A percentile compares a stretch with the other conserved stretches of the same genome.
phyloP scores from a whole-genome alignment of 2,888 invertebrate genomes.

The Paralinhomoeus sp. region DNA sequence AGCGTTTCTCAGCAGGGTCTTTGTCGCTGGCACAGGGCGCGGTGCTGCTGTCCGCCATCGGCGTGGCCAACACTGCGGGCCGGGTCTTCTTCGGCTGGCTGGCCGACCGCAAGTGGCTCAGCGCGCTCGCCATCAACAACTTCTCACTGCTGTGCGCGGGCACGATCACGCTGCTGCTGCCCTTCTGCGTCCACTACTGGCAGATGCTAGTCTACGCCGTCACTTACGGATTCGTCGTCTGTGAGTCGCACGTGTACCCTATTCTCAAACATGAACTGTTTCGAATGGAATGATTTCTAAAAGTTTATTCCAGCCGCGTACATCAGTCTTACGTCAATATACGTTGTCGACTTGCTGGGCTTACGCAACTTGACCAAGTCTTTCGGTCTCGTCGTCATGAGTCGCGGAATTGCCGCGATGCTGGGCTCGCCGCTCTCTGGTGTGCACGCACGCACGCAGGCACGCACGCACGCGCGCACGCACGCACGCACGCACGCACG shows the following conservation, averaged over 20 bases:
- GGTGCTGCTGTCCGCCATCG: slow-evolving; percentile 29
- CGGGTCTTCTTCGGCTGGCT: slow-evolving; percentile 51
- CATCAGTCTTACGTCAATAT: slow-evolving; percentile 82
- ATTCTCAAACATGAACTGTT: no score
- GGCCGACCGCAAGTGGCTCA: slow-evolving; percentile 28
- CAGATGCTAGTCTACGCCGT: slow-evolving; percentile 49
- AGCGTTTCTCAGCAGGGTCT: no score
- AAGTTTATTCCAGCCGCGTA: slow-evolving; percentile 49
- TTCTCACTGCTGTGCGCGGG: slow-evolving; percentile 55
- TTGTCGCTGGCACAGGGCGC: no score
- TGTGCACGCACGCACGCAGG: no score
- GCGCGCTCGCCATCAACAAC: slow-evolving; percentile 69
- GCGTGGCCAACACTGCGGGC: slow-evolving; percentile 74
- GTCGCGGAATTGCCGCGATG: slow-evolving; percentile 74
- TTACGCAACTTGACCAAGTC: slow-evolving; percentile 79
- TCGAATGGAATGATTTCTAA: no score
- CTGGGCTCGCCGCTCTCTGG: slow-evolving; percentile 54
- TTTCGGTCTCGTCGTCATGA: slow-evolving; percentile 72
- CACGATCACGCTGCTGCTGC: slow-evolving; percentile 53
- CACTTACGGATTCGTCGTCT: slow-evolving; percentile 52
- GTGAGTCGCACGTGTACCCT: slow-evolving; percentile 43
- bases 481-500: no score
- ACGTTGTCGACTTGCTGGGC: slow-evolving; percentile 74
- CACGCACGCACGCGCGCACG: no score
- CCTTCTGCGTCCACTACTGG: slow-evolving; percentile 36